phyloP scores from a whole-genome alignment of 2,888 invertebrate species.

The Harpalus rufipes region DNA sequence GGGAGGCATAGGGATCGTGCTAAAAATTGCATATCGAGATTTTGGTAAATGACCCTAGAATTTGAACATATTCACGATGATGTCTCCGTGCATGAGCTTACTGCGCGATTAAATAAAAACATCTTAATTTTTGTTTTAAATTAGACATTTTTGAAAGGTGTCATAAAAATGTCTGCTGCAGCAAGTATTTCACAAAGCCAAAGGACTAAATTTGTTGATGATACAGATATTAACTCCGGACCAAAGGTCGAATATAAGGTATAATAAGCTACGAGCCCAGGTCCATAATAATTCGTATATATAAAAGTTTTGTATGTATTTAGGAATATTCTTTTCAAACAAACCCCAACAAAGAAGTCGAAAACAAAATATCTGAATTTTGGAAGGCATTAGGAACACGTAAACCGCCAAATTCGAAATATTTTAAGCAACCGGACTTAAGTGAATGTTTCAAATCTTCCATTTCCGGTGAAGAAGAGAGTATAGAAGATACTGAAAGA shows the following conservation, averaged over 20 bases:
- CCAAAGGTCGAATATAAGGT: background rate
- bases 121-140: no score
- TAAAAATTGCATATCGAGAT: no score
- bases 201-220: no score
- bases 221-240: no score
- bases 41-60: no score
- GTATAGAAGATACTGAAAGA: background rate
- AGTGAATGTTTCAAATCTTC: background rate
- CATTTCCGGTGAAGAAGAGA: background rate
- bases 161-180: no score
- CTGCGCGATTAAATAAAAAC: no score
- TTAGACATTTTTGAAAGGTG: no score
- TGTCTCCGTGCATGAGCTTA: no score
- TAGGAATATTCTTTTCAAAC: slow-evolving; percentile 28
- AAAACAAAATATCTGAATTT: slow-evolving; percentile 11
- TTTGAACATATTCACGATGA: no score
- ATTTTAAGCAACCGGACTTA: slow-evolving; percentile 2
- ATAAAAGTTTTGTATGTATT: background rate
- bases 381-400: background rate
- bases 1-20: no score
- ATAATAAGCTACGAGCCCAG: background rate
- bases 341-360: slow-evolving; percentile 21
- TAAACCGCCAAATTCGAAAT: background rate
- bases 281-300: background rate
- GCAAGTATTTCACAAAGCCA: no score